phyloP scores from a whole-genome alignment of 2,113 vertebrate species.

The Blennius ocellaris region DNA sequence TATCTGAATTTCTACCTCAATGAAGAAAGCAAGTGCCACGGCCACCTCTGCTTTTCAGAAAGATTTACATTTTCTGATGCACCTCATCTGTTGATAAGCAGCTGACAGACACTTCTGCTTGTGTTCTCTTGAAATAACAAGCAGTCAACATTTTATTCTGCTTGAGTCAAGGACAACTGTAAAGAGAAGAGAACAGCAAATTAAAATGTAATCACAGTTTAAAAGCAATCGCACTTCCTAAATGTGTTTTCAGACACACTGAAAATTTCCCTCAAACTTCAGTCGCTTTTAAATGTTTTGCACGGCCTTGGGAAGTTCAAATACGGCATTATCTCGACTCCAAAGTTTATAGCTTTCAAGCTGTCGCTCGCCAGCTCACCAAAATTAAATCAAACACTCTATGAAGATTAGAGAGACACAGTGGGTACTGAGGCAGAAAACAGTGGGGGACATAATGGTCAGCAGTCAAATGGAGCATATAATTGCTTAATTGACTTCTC shows the following conservation, averaged over 20 bases:
- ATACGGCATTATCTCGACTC: constrained; percentile 23
- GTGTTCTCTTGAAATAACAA: constrained; percentile 1
- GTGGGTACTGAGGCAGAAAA: constrained; percentile 48
- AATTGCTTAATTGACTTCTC: constrained; percentile 67
- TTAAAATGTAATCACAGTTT: constrained; percentile 5
- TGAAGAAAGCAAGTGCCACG: too few relatives aligned
- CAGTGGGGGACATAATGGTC: constrained; percentile 48
- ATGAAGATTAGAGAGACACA: constrained; percentile 38
- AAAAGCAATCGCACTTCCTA: constrained; percentile 6
- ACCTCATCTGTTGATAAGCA: neutral
- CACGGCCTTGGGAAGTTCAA: constrained; percentile 24
- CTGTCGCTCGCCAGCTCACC: constrained; percentile 5
- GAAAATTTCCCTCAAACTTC: neutral
- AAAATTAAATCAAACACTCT: constrained; percentile 57
- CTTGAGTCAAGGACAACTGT: constrained; percentile 8
- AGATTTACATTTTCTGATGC: neutral
- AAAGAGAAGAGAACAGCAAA: constrained; percentile 14
- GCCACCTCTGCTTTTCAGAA: too few relatives aligned
- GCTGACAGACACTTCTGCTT: neutral
- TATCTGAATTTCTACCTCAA: too few relatives aligned
- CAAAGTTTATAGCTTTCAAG: constrained; percentile 22
- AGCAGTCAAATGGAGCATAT: constrained; percentile 59
- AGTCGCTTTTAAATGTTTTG: constrained; percentile 9
- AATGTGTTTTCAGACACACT: constrained; percentile 21
- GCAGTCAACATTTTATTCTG: neutral